These are phyloP conservation scores for Drosophila orosa DNA, from an alignment of 1,140 invertebrate genomes.

Conservation along the genomic window DNA sequence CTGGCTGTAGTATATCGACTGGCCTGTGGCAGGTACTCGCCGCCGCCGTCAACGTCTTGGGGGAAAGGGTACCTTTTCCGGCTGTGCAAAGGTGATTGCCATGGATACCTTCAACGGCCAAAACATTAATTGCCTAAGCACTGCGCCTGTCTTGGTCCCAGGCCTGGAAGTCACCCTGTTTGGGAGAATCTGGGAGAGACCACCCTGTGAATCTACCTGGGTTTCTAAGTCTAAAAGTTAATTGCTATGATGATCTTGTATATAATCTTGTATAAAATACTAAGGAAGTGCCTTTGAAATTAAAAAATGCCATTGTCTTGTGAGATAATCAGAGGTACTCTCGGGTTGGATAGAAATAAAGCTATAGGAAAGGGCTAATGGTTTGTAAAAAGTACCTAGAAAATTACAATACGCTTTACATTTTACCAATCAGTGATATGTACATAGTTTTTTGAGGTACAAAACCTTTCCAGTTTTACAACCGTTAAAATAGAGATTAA, in stretches of 20 bases:
- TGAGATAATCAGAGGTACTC: neutral
- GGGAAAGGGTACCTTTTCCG: conserved; percentile 44
- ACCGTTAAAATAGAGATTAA: neutral
- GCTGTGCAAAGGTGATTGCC: conserved; percentile 23
- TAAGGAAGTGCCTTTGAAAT: neutral
- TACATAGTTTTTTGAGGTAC: too few species aligned
- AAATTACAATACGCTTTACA: too few species aligned
- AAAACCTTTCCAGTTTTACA: neutral
- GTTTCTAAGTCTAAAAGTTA: conserved; percentile 16
- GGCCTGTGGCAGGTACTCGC: conserved; percentile 29
- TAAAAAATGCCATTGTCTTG: conserved; percentile 3
- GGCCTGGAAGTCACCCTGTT: conserved; percentile 24
- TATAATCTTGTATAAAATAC: neutral
- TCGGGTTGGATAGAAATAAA: neutral
- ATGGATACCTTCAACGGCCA: conserved; percentile 28
- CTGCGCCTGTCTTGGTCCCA: conserved; percentile 17
- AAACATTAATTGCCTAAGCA: conserved; percentile 40
- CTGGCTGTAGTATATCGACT: conserved; percentile 38
- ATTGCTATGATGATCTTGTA: neutral
- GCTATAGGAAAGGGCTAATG: neutral
- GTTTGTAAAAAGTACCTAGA: neutral
- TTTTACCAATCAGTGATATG: too few species aligned
- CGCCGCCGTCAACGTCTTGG: neutral
- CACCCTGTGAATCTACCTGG: conserved; percentile 30
- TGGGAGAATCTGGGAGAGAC: neutral